Conservation (phyloP, 2,888 invertebrate genomes). For the Timandra comae region DNA sequence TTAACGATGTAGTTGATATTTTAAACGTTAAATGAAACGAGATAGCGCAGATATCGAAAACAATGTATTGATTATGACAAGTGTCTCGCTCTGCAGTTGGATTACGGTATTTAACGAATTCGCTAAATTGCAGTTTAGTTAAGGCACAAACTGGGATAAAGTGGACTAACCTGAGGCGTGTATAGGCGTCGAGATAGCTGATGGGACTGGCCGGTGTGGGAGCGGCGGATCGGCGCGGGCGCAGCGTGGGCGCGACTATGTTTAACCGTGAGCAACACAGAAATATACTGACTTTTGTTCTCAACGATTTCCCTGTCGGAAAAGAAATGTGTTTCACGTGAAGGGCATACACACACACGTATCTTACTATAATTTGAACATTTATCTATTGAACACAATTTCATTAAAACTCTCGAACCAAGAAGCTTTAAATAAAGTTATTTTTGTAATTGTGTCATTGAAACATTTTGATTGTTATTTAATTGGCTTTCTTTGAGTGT, state of each 20-base stretch:
- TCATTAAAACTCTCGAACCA: no score
- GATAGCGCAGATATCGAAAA: constrained; percentile 13
- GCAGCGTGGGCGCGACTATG: constrained; percentile 69
- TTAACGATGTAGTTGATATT: constrained; percentile 27
- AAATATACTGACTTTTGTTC: constrained; percentile 74
- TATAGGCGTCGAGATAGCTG: constrained; percentile 58
- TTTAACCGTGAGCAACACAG: constrained; percentile 72
- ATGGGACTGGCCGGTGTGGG: constrained; percentile 55
- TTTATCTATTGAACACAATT: no score
- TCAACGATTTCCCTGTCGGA: constrained; percentile 57
- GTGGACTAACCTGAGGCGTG: constrained; percentile 66
- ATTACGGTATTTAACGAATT: constrained; percentile 27
- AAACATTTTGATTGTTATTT: no score
- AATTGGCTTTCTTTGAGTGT: no score
- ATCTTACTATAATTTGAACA: no score
- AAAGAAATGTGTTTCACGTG: constrained; percentile 32
- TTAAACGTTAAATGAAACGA: constrained; percentile 17
- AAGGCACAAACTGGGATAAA: constrained; percentile 25
- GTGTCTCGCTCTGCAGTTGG: constrained; percentile 44
- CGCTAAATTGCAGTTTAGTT: constrained; percentile 29
- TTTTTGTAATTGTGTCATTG: no score
- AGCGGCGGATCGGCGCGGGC: constrained; percentile 39
- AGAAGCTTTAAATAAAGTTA: no score
- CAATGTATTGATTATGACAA: constrained; percentile 15
- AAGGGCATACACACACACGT: constrained; percentile 2